A percentile compares a stretch with the other conserved stretches of the same genome.
Conservation (phyloP, 2,113 vertebrate species). For the Pipra filicauda region DNA sequence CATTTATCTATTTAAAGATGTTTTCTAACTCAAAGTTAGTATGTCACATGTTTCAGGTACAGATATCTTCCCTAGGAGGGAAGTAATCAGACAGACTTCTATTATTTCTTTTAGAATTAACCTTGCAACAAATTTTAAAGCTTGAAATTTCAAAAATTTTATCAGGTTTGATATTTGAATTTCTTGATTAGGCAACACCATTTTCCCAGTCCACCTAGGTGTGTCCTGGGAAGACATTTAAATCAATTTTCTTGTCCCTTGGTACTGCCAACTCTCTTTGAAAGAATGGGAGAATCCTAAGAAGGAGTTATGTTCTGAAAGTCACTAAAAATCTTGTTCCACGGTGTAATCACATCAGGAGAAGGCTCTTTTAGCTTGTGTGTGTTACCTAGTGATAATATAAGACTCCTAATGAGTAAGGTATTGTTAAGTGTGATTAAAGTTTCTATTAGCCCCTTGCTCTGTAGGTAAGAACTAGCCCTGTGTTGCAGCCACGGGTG, state of each 20-base stretch:
- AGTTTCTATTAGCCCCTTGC: neutral
- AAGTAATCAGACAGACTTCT: neutral
- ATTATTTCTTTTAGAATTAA: neutral
- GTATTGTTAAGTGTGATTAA: neutral
- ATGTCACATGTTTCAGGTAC: neutral
- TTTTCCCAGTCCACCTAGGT: neutral
- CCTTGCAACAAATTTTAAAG: neutral
- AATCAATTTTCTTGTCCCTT: neutral
- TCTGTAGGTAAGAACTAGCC: neutral
- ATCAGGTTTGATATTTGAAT: neutral
- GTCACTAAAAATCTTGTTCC: neutral
- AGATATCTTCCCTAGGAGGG: neutral
- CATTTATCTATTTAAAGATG: neutral
- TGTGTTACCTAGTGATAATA: neutral
- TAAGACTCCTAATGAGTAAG: neutral
- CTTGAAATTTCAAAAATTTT: neutral
- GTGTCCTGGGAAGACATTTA: neutral
- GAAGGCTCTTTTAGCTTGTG: neutral
- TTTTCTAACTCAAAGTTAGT: neutral
- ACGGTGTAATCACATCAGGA: neutral
- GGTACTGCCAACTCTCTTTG: neutral
- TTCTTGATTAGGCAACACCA: neutral
- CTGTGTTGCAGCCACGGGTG: accelerated
- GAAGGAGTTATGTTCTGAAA: neutral
- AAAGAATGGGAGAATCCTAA: neutral